Percentiles rank a stretch among this genome's conserved stretches.
These are phyloP conservation scores for Eristalis pertinax DNA, from an alignment of 2,888 invertebrate species.

Conservation along the genomic window DNA sequence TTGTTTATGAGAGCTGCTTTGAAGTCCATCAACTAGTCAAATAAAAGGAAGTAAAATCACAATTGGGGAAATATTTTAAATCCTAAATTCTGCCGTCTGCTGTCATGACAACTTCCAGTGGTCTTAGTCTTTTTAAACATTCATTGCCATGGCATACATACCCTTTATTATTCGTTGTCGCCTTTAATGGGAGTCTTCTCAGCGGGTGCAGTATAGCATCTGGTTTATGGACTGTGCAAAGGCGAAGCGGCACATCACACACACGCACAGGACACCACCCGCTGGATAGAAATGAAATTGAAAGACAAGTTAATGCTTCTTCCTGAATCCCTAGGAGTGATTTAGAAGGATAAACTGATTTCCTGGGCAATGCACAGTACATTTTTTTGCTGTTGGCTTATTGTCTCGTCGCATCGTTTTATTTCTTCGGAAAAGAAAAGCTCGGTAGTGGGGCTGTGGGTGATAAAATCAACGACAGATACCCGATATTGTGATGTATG, in stretches of 20 bases:
- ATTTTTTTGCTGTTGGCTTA: constrained; percentile 6
- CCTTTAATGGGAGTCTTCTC: not conserved
- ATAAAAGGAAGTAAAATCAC: no score
- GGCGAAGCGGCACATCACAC: not conserved
- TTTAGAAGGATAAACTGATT: constrained; percentile 61
- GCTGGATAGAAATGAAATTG: constrained; percentile 25
- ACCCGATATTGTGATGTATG: constrained; percentile 45
- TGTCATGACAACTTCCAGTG: constrained; percentile 28
- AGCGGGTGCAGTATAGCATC: constrained; percentile 1
- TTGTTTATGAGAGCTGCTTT: no score
- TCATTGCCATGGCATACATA: not conserved
- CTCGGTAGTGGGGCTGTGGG: no score
- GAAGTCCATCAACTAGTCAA: no score
- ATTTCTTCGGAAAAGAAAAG: not conserved
- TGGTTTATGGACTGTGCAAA: not conserved
- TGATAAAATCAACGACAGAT: constrained; percentile 18
- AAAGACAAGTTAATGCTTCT: constrained; percentile 37
- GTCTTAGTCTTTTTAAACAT: constrained; percentile 14
- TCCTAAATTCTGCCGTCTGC: constrained; percentile 7
- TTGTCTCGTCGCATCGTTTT: not conserved
- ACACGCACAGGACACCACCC: not conserved
- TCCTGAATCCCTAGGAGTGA: constrained; percentile 30
- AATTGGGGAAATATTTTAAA: constrained; percentile 10
- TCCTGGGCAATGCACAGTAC: constrained; percentile 25
- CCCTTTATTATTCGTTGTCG: not conserved